Evolutionary conservation across 2,888 invertebrate genomes (phyloP), one percentile per base, ranked within the genome.

Genomic region (Aspidapion aeneum): DNA sequence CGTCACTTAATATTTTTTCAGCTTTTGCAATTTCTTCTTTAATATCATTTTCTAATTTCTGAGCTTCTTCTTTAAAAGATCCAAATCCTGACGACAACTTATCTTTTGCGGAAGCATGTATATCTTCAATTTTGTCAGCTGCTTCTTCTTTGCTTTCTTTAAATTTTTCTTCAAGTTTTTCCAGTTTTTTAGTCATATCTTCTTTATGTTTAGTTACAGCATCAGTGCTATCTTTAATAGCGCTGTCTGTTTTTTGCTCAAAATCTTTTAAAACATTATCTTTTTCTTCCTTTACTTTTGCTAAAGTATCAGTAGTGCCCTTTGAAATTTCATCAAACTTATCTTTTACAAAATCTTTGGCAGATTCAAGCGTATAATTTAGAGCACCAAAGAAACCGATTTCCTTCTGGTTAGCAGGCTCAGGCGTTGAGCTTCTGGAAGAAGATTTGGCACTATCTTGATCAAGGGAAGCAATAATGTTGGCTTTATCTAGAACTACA

Each of bases 241-340:
- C 66, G 67, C 21, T 51, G 60, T 63, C 62, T 55, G 50, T 58
- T 17, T 16, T 48, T 20, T 51, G 57, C 18, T 52, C 21, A 56
- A 18, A 56, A n/a, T n/a, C n/a, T n/a, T n/a, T n/a, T n/a, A n/a
- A n/a, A n/a, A n/a, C n/a, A n/a, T n/a, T n/a, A 7, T 58, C 60
- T 60, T 54, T 18, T 60, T 60, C 58, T 18, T 55, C 21, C 56
- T 60, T 63, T 16, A 19, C 18, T 17, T 59, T 60, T 18, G 18
- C 21, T 20, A 49, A 21, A 49, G 54, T 55, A 3, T 59, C 58
- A 16, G 35, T 3, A 35, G 35, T 2, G 18, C 58, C 60, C 35
- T 61, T 22, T 17, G 65, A 59, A n/a, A 64, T 5, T 60, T 66
- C 62, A 50, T 66, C 63, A 21, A 48, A 9, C 49, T 9, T 48